Evolutionary conservation across 2,888 invertebrate species (phyloP), one percentile per base, ranked within the genome.

Genomic region (Patella depressa): DNA sequence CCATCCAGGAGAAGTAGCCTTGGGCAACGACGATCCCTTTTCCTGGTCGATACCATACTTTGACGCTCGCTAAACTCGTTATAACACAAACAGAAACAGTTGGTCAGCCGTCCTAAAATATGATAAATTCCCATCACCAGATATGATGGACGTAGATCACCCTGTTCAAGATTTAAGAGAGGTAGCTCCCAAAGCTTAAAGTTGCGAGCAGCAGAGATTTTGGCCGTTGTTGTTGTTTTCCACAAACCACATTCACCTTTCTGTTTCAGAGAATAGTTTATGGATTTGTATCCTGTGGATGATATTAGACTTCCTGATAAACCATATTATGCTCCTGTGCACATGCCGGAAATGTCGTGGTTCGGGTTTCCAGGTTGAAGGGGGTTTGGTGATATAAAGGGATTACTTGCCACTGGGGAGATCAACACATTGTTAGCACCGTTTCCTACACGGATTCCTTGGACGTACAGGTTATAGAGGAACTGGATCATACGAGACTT

Each of bases 171-270:
- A 5, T 34, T 34, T 34, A 34, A 34, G 34, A 34, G 34, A 34
- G 34, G 34, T 34, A 34, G 34, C 34, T 34, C 34, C 34, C 4
- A 34, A 34, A 34, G 34, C 34, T 34, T 5, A 34, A 34, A 34
- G 34, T 34, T 4, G 34, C 34, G 34, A 34, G 34, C 34, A 34
- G 34, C 34, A 34, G 34, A 29, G 29, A 3, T 29, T 29, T 82
- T 85, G 76, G 84, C 84, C 70, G 57, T 85, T n/a, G 85, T 84
- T 14, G 82, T 82, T 4, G 85, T 84, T 2, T 83, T 84, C 78
- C 78, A 78, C 53, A 83, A 81, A 74, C 84, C 84, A 15, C 84
- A 85, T 72, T 74, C 84, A 15, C 84, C 85, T 1, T 85, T 83
- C 72, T 45, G 79, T 14, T 84, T 79, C 69, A 84, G 84, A 7